phyloP scores from a whole-genome alignment of 2,113 vertebrate species.

The Psilopsiagon aymara region DNA sequence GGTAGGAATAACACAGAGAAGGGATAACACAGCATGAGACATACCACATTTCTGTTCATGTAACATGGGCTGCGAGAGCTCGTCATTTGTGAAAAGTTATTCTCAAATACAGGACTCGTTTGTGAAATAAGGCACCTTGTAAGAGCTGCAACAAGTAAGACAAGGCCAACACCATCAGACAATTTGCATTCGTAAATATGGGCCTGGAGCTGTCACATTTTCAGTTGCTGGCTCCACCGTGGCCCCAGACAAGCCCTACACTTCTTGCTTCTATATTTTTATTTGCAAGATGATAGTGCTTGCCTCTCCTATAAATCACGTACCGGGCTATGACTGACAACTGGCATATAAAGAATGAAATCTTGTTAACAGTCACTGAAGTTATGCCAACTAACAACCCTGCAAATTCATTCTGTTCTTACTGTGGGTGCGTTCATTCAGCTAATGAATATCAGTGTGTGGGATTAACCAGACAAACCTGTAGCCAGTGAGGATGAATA shows the following conservation, averaged over 20 bases:
- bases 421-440: constrained; percentile 6
- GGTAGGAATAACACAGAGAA: not conserved
- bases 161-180: not conserved
- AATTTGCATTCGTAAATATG: not conserved
- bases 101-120: not conserved
- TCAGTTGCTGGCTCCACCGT: not conserved
- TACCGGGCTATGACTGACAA: not conserved
- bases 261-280: not conserved
- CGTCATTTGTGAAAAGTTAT: not conserved
- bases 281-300: not conserved
- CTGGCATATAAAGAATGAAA: not conserved
- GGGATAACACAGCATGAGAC: not conserved
- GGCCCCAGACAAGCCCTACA: not conserved
- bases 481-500: not conserved
- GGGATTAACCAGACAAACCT: constrained; percentile 46
- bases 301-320: not conserved
- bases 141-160: not conserved
- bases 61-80: not conserved
- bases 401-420: not conserved
- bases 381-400: constrained; percentile 22
- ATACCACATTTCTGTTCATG: rapidly evolving
- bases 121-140: not conserved
- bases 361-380: constrained; percentile 26
- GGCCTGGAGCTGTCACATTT: not conserved
- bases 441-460: constrained; percentile 8